Evolutionary conservation across 2,113 vertebrate species (phyloP).

Genomic region (Pica pica): DNA sequence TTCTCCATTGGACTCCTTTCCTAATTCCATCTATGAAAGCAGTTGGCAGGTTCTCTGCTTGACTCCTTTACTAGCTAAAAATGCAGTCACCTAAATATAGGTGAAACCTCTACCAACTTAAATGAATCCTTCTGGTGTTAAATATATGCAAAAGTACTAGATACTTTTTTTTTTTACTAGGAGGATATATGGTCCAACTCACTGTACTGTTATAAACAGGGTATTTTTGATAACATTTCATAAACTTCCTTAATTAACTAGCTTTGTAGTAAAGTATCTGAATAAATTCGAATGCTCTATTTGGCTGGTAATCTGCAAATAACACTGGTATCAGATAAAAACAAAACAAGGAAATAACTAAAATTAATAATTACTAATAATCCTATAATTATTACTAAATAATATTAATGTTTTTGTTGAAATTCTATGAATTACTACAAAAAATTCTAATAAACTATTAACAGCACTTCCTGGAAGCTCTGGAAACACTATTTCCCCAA

Average conservation of each 20-base stretch:
- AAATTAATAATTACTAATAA: background rate
- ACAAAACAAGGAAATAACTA: background rate
- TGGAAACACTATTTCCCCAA: background rate
- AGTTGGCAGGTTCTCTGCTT: background rate
- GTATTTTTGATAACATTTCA: background rate
- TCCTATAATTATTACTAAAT: background rate
- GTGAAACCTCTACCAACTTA: background rate
- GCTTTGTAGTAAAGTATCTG: background rate
- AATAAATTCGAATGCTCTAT: background rate
- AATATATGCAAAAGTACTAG: background rate
- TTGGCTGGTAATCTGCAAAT: background rate
- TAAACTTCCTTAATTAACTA: background rate
- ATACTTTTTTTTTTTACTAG: background rate
- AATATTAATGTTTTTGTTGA: background rate
- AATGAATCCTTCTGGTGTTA: background rate
- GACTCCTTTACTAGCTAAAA: background rate
- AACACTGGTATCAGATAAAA: background rate
- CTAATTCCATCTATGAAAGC: background rate
- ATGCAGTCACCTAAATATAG: background rate
- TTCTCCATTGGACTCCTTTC: background rate
- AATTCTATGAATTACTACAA: background rate
- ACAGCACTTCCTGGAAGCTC: background rate
- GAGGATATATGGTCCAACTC: background rate
- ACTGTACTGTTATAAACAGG: background rate
- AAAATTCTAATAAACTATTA: background rate